Evolutionary conservation across 2,888 invertebrate species (phyloP).

Genomic region (Apodemia hepburni): DNA sequence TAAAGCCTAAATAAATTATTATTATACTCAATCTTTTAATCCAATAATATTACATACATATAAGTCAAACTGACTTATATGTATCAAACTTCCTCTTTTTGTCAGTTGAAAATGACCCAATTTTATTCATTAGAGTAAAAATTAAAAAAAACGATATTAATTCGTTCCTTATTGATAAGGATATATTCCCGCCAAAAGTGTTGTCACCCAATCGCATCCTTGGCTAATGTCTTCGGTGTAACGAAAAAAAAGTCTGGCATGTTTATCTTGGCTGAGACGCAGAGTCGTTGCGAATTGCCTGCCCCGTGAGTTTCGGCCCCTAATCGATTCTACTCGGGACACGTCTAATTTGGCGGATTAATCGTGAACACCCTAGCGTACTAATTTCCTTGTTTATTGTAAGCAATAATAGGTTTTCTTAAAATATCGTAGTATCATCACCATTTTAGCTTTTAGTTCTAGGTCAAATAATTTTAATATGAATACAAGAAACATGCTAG

Average conservation of each 20-base stretch:
- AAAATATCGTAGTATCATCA: not conserved
- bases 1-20: too few relatives aligned
- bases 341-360: slow-evolving; percentile 75
- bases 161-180: not conserved
- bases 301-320: slow-evolving; percentile 45
- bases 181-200: slow-evolving; percentile 31
- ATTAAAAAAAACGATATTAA: too few relatives aligned
- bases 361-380: slow-evolving; percentile 73
- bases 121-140: not conserved
- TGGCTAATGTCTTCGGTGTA: slow-evolving; percentile 77
- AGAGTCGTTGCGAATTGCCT: slow-evolving; percentile 62
- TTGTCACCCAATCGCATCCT: slow-evolving; percentile 62
- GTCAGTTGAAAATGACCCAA: not conserved
- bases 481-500: too few relatives aligned
- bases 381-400: slow-evolving; percentile 72
- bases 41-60: too few relatives aligned
- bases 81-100: too few relatives aligned
- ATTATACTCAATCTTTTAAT: too few relatives aligned
- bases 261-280: slow-evolving; percentile 74
- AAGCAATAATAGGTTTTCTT: slow-evolving; percentile 43
- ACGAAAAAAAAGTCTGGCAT: slow-evolving; percentile 71
- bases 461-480: too few relatives aligned
- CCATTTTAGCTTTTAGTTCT: not conserved
- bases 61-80: too few relatives aligned
- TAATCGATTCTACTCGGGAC: slow-evolving; percentile 76